Base-by-base conservation (phyloP, 2,888 invertebrate genomes). In the Ophion costatus region DNA sequence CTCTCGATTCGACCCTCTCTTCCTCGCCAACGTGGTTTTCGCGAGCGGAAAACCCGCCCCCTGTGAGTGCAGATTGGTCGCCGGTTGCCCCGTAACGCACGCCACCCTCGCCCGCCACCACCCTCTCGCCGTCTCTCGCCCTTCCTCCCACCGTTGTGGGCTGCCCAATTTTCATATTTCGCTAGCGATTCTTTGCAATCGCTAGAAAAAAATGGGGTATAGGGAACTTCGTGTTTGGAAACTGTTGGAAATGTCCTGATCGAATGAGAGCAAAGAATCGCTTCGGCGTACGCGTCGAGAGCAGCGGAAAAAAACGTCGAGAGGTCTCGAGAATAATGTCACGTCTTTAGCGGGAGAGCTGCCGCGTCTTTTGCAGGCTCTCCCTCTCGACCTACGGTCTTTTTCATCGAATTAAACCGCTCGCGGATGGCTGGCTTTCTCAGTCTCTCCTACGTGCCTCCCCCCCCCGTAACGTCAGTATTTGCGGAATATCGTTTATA, bases 401-500 rank as follows among this genome's bases (percentile, higher is more conserved):
- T 93, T 92, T 93, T 92, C 91, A 93, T 93, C 89, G 93, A 92
- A 93, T 93, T 92, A 92, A 91, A 92, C 89, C 90, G 79, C 85
- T 89, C 86, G 89, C 80, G 79, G 67, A 66, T 61, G 38, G 38
- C 86, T 87, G 83, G 79, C 45, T 24, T 33, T 71, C 64, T 84
- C 77, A 69, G 77, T 77, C 76, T 84, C 38, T 73, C 75, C 71
- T 29, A 86, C 86, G 45, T 75, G 70, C 57, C 66, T 63, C 85
- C 78, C 83, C 67, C 56, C 83, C 59, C 81, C 81, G 75, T 71
- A 63, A 69, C 80, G 67, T 77, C 81, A 83, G 89, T 93, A 92
- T 93, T 93, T 93, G 92, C 91, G 91, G 91, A 92, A 92, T 92
- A 92, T 92, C 91, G 90, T 92, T 93, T 91, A 92, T 93, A 92